Evolutionary conservation across 2,888 invertebrate genomes (phyloP), one percentile per base, ranked within the genome.

Genomic region (Caradrina kadenii): DNA sequence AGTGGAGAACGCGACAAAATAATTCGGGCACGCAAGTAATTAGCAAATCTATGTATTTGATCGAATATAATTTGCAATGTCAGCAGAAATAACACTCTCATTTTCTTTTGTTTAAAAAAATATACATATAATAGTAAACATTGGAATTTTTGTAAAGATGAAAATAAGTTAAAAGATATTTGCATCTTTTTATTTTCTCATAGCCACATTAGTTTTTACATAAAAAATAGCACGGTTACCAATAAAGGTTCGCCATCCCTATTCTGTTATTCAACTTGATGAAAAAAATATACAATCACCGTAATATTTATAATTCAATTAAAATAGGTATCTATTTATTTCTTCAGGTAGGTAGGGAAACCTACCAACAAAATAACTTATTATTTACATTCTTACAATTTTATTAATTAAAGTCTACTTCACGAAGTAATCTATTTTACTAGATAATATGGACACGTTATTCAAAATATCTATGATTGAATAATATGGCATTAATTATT

Each of bases 341-440:
- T 54, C 48, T 62, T 69, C 42, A 13, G 63, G 63, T 64, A 56
- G 35, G 4, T 8, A n/a, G n/a, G 6, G 3, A 45, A 6, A 45
- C 45, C 17, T 71, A 79, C 31, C 56, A 77, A 82, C 74, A 80
- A 78, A 82, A 82, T 82, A 76, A 82, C 75, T 76, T 82, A 82
- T 61, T 73, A 72, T 13, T 42, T 68, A 74, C 56, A 73, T 73
- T 53, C 13, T 66, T 73, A 42, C 45, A 42, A 21, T 55, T 60
- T 31, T 50, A 70, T 11, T 17, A 26, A 59, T 15, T 69, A 75
- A 15, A 62, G 49, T 58, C 19, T 35, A 74, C 0, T 15, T 48
- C 42, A n/a, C 2, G 19, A 50, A 39, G 11, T 39, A 61, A 11
- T 21, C 7, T 61, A 58, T 58, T 54, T 31, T 53, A 53, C 39